Evolutionary conservation across 2,888 invertebrate genomes (phyloP).

Genomic region (Molorchus minor): DNA sequence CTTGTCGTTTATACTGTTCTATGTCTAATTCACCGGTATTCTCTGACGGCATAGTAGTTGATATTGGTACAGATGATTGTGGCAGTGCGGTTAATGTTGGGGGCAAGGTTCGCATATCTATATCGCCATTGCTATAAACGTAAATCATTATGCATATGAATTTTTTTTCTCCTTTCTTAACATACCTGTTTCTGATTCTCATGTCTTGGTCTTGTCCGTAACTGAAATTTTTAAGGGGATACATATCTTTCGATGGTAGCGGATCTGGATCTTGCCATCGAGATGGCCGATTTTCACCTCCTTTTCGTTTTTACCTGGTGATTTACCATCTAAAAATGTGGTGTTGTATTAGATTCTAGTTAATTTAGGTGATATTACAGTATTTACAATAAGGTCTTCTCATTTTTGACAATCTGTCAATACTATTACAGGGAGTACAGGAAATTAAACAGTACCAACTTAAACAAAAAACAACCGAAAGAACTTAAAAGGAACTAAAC

Average conservation of each 20-base stretch:
- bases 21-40: constrained; percentile 37
- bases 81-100: constrained; percentile 36
- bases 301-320: constrained; percentile 46
- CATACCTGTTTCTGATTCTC: constrained; percentile 55
- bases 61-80: constrained; percentile 13
- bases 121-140: constrained; percentile 59
- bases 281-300: constrained; percentile 54
- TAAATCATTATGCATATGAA: background rate
- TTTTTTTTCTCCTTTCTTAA: background rate
- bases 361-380: background rate
- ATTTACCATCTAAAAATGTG: constrained; percentile 37
- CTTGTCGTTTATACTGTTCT: constrained; percentile 49
- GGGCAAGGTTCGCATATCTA: constrained; percentile 61
- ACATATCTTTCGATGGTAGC: constrained; percentile 38
- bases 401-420: constrained; percentile 16
- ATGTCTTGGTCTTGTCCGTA: constrained; percentile 60
- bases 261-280: constrained; percentile 60
- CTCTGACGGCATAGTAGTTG: background rate
- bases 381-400: constrained; percentile 15
- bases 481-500: no score
- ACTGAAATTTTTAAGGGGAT: constrained; percentile 51
- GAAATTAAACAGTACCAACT: constrained; percentile 2
- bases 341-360: background rate
- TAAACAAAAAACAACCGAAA: no score
- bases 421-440: background rate